Base-by-base conservation (phyloP, 1,140 invertebrate genomes). In the Octopus bimaculoides region DNA sequence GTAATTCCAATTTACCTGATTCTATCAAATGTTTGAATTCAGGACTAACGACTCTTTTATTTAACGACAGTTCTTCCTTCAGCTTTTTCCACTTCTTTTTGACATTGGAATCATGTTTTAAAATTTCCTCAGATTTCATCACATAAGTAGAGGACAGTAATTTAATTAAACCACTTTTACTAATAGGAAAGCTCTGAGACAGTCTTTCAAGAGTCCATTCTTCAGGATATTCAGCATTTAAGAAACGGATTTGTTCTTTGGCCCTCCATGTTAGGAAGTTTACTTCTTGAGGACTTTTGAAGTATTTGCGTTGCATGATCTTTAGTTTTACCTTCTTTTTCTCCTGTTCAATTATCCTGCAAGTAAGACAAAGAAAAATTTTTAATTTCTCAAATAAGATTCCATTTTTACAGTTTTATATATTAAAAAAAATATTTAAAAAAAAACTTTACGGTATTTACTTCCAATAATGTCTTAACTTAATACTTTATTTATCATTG, bases 261-360 rank as follows among this genome's bases (percentile, higher is more conserved):
- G 96, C 95, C 82, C 92, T 92, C 91, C 93, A 96, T 1, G 95
- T 95, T 78, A 97, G 85, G n/a, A 97, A 92, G 85, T 93, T 94
- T 0, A 93, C 92, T 79, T 93, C 90, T 79, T 92, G 82, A 53
- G 82, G 91, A 82, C 93, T 90, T 75, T 93, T 93, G 85, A 95
- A 94, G 86, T 94, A 95, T 88, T 95, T 95, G n/a, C 92, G 91
- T 82, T 91, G 91, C 0, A 94, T 91, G 80, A 95, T 95, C 66
- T 91, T 88, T 71, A 91, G 90, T 78, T 92, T 92, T 5, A 93
- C 74, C 41, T 86, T 87, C 79, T 92, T 90, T 61, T 91, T 91
- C 4, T 82, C 56, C 14, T 26, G 26, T 1, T 41, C 2, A 41
- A 41, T 41, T 41, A 41, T 41, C 26, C 26, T 41, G 26, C 26